Base-by-base conservation (phyloP, 2,888 invertebrate species). In the Alentia gelatinosa region DNA sequence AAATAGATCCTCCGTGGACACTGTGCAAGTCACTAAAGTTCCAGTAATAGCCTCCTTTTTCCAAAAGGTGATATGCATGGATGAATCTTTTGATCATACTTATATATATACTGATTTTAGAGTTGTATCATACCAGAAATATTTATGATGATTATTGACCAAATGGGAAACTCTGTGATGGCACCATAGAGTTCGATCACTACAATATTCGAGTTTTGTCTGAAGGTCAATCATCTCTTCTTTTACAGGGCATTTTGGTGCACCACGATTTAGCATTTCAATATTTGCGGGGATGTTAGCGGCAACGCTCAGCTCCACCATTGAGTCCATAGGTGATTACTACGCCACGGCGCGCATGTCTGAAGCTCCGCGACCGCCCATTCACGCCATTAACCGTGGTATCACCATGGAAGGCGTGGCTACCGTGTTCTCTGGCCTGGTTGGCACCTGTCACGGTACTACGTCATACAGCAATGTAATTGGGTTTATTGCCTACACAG, bases 401-500 rank as follows among this genome's bases (percentile, higher is more conserved):
- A 90, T 90, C 15, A 35, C 79, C 26, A 47, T 90, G 79, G 90
- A 90, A 37, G 90, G 90, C 12, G 1, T 90, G 42, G 40, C 75
- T 35, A 33, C 74, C 15, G 26, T 90, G n/a, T 23, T 90, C 26
- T 75, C 90, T 26, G 90, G 90, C 7, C 35, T 90, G 15, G 19
- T 90, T 83, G 90, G 90, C 15, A 75, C 90, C n/a, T 75, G 79
- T 33, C 90, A 90, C 50, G 79, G 40, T 3, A 90, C 90, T 0
- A 90, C 90, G 1, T 90, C 90, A 1, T 90, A 90, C 37, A 90
- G 90, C n/a, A 90, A 33, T 47, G 90, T 50, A 19, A 90, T 90
- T 7, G 90, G 90, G 1, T 90, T 90, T 83, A 90, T 90, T 19
- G 90, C 75, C 15, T 90, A 90, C 37, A 79, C 79, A 12, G 90